A percentile compares a stretch with the other conserved stretches of the same genome.
Evolutionary conservation across 2,888 invertebrate genomes (phyloP).

Genomic region (Drosophila mimetica): DNA sequence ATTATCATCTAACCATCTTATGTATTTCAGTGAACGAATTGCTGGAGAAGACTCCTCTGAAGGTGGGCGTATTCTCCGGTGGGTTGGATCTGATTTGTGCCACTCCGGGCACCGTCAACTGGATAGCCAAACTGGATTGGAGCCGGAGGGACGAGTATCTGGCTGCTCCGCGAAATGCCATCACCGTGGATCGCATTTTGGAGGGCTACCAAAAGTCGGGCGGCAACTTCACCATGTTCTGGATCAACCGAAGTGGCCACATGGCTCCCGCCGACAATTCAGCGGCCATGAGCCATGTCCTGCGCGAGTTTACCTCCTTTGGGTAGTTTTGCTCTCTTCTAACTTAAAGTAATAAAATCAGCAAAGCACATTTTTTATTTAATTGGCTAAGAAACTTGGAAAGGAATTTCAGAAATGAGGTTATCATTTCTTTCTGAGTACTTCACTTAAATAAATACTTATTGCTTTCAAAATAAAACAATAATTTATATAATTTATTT

Average conservation of each 20-base stretch:
- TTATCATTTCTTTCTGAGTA: too few species aligned
- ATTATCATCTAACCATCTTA: not conserved
- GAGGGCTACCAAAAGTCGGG: slow-evolving; percentile 90
- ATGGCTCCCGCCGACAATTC: slow-evolving; percentile 89
- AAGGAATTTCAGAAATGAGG: too few species aligned
- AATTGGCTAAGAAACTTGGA: too few species aligned
- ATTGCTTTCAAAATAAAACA: too few species aligned
- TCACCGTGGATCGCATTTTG: slow-evolving; percentile 87
- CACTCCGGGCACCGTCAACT: slow-evolving; percentile 90
- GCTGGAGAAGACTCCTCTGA: slow-evolving; percentile 88
- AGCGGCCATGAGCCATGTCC: slow-evolving; percentile 87
- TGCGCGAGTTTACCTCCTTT: slow-evolving; percentile 84
- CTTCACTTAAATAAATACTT: too few species aligned
- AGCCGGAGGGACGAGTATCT: slow-evolving; percentile 86
- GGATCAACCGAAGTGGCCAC: slow-evolving; percentile 84
- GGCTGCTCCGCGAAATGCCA: slow-evolving; percentile 85
- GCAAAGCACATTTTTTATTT: not conserved
- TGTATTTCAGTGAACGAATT: slow-evolving; percentile 85
- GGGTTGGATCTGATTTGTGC: slow-evolving; percentile 94
- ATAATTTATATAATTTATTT: too few species aligned
- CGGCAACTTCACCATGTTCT: slow-evolving; percentile 83
- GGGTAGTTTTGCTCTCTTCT: slow-evolving; percentile 38
- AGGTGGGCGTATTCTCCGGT: slow-evolving; percentile 90
- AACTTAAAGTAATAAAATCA: not conserved
- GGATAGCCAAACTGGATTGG: slow-evolving; percentile 92